Conservation (phyloP, 1,140 invertebrate species). For the Agrilus planipennis region DNA sequence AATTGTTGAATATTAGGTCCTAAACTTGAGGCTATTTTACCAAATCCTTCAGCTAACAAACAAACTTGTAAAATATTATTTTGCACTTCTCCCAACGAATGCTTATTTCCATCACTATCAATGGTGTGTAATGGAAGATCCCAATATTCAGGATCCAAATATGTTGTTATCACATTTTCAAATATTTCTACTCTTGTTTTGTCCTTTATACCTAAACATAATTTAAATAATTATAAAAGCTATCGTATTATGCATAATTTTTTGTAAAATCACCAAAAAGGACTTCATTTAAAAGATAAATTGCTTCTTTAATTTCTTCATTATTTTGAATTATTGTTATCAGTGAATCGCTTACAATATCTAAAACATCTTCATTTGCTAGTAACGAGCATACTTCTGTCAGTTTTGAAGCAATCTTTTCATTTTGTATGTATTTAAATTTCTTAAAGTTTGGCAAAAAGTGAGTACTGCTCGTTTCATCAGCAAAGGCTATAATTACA, state of each 20-base stretch:
- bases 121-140: conserved; percentile 39
- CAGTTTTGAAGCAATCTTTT: conserved; percentile 34
- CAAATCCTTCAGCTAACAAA: conserved; percentile 50
- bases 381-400: conserved; percentile 38
- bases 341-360: conserved; percentile 43
- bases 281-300: conserved; percentile 40
- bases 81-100: conserved; percentile 38
- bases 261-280: conserved; percentile 32
- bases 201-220: conserved; percentile 5
- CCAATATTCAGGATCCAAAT: conserved; percentile 44
- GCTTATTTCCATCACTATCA: conserved; percentile 8
- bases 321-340: conserved; percentile 40
- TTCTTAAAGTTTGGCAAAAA: no score
- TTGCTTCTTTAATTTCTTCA: conserved; percentile 39
- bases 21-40: conserved; percentile 40
- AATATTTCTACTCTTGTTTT: conserved; percentile 10
- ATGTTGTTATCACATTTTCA: conserved; percentile 39
- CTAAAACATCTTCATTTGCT: conserved; percentile 38
- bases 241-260: conserved; percentile 10
- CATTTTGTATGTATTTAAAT: conserved; percentile 41
- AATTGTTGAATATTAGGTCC: conserved; percentile 39
- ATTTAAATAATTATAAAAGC: conserved; percentile 6
- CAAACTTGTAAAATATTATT: conserved; percentile 47
- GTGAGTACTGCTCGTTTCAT: no score
- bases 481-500: no score